These are phyloP conservation scores for Gryllus longicercus DNA, from an alignment of 2,888 invertebrate genomes.

Conservation along the genomic window DNA sequence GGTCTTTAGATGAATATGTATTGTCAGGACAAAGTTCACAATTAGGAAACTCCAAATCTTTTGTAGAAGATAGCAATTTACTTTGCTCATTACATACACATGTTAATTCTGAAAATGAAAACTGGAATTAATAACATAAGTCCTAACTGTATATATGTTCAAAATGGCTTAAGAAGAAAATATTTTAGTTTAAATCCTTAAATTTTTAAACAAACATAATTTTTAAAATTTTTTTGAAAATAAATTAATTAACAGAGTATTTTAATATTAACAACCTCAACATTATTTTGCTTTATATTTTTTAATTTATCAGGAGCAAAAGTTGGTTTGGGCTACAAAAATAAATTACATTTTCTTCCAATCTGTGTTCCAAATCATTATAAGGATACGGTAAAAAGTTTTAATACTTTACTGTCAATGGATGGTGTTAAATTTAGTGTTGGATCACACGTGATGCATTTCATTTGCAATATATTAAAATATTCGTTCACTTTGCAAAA, in stretches of 20 bases:
- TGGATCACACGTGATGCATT: conserved; percentile 50
- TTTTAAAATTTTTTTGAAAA: neutral
- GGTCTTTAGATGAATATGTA: conserved; percentile 45
- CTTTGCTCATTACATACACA: conserved; percentile 50
- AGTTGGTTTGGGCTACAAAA: too few relatives aligned
- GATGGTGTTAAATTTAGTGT: conserved; percentile 47
- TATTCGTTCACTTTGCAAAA: conserved; percentile 50
- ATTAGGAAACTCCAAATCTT: conserved; percentile 32
- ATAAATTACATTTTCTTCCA: too few relatives aligned
- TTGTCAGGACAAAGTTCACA: conserved; percentile 45
- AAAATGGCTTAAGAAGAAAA: too few relatives aligned
- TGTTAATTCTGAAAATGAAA: conserved; percentile 45
- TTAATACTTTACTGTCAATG: conserved; percentile 44
- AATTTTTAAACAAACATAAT: too few relatives aligned
- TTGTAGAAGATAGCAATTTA: conserved; percentile 39
- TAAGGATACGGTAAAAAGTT: neutral
- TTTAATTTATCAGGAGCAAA: too few relatives aligned
- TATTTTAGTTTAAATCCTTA: too few relatives aligned
- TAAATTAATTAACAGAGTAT: neutral
- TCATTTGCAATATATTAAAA: conserved; percentile 51
- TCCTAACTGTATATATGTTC: neutral
- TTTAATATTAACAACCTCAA: conserved; percentile 35
- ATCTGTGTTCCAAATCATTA: too few relatives aligned
- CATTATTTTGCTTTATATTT: too few relatives aligned
- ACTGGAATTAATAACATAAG: neutral